Percentiles rank a stretch among this genome's conserved stretches.
Evolutionary conservation across 2,797 vertebrate genomes (phyloP).

Genomic region (Myotis findleyi): DNA sequence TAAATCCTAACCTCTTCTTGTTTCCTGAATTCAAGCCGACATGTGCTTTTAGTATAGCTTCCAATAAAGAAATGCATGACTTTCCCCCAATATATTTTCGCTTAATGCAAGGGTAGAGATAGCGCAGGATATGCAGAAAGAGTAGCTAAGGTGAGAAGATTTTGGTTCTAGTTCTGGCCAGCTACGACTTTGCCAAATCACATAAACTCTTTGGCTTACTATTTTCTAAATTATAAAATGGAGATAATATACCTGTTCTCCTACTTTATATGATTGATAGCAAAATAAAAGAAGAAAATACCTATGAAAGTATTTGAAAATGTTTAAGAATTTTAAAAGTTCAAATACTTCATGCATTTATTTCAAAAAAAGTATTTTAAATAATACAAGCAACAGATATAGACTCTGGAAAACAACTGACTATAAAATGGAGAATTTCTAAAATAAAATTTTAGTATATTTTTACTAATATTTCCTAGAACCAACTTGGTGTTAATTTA

Average conservation of each 20-base stretch:
- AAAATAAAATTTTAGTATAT: background rate
- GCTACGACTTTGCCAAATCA: background rate
- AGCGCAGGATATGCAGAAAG: background rate
- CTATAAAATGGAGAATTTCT: background rate
- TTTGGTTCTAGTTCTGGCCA: background rate
- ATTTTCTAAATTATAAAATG: constrained; percentile 15
- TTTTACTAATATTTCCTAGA: constrained; percentile 50
- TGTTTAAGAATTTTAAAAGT: constrained; percentile 7
- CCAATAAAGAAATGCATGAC: background rate
- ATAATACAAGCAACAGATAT: background rate
- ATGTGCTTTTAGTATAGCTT: background rate
- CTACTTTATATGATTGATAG: background rate
- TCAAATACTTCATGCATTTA: background rate
- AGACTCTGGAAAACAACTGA: constrained; percentile 10
- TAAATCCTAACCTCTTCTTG: background rate
- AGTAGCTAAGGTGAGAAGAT: background rate
- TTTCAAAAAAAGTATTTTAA: constrained; percentile 29
- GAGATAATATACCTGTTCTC: background rate
- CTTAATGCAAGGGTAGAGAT: background rate
- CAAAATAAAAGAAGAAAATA: constrained; percentile 41
- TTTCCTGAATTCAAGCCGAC: background rate
- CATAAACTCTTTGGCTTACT: background rate
- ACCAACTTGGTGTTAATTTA: background rate
- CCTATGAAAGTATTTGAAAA: background rate
- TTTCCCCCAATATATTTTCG: background rate